Conservation (phyloP, 2,797 vertebrate genomes). For the Bradypodion pumilum region DNA sequence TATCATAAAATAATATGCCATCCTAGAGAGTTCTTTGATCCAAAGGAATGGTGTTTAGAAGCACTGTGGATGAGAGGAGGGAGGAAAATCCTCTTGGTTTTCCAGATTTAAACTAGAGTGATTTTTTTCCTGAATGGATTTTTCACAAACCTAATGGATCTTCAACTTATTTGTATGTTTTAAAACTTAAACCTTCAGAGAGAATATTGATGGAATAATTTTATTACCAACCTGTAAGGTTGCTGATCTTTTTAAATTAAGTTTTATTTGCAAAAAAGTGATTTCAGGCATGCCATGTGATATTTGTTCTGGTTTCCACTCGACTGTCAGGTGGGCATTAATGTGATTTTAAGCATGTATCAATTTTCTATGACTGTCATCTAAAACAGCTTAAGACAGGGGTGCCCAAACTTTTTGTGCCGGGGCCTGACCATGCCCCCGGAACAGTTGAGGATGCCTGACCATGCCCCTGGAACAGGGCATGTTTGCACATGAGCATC, state of each 20-base stretch:
- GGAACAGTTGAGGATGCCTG: too few species aligned
- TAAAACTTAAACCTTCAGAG: background rate
- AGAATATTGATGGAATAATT: background rate
- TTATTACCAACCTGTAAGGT: background rate
- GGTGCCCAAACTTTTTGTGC: too few species aligned
- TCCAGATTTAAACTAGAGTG: background rate
- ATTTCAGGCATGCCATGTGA: background rate
- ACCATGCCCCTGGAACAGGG: too few species aligned
- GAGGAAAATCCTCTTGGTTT: background rate
- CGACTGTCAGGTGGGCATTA: background rate
- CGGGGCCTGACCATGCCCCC: too few species aligned
- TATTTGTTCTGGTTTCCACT: background rate
- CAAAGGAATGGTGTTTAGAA: background rate
- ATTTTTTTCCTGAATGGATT: background rate
- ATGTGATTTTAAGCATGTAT: slow-evolving; percentile 15
- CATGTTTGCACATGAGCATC: too few species aligned
- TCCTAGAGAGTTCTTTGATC: background rate
- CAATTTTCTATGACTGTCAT: slow-evolving; percentile 20
- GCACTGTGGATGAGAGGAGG: background rate
- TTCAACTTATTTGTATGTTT: background rate
- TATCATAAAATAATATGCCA: background rate
- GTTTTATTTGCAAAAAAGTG: background rate
- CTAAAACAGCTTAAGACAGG: background rate
- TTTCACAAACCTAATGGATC: background rate
- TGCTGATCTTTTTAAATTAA: background rate